A percentile compares a stretch with the other conserved stretches of the same genome.
Evolutionary conservation across 1,140 invertebrate species (phyloP).

Genomic region (Zaprionus camerounensis): DNA sequence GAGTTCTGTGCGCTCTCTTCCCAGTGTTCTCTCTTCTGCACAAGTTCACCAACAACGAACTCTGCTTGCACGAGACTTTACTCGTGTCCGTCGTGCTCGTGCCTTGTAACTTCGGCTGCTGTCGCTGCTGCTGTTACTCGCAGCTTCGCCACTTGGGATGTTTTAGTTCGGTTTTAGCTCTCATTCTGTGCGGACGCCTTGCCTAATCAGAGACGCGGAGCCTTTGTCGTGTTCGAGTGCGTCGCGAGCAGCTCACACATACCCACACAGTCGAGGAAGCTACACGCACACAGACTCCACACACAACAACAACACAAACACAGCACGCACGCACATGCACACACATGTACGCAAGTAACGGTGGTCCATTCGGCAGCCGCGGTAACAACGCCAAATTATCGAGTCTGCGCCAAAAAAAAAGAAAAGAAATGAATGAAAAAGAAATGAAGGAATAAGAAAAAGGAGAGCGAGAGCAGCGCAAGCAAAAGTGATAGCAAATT

Average conservation of each 20-base stretch:
- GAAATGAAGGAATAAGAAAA: not conserved
- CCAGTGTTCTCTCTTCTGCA: constrained; percentile 15
- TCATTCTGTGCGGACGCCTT: constrained; percentile 77
- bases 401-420: constrained; percentile 68
- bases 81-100: constrained; percentile 18
- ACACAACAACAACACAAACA: constrained; percentile 32
- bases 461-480: not conserved
- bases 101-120: constrained; percentile 18
- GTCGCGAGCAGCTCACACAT: constrained; percentile 61
- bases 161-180: constrained; percentile 82
- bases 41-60: constrained; percentile 32
- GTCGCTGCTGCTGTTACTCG: constrained; percentile 31
- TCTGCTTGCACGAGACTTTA: constrained; percentile 11
- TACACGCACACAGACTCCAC: constrained; percentile 38
- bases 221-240: constrained; percentile 35
- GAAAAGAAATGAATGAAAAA: not conserved
- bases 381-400: constrained; percentile 78
- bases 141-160: constrained; percentile 44
- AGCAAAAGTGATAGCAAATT: constrained; percentile 60
- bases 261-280: constrained; percentile 24
- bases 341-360: constrained; percentile 26
- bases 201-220: constrained; percentile 33
- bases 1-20: constrained; percentile 5
- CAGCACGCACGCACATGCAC: constrained; percentile 17
- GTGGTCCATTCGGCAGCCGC: constrained; percentile 38